Percentiles rank a stretch among this genome's conserved stretches.
These are phyloP conservation scores for Accipiter virgatus DNA, from an alignment of 2,113 vertebrate genomes.

Conservation along the genomic window DNA sequence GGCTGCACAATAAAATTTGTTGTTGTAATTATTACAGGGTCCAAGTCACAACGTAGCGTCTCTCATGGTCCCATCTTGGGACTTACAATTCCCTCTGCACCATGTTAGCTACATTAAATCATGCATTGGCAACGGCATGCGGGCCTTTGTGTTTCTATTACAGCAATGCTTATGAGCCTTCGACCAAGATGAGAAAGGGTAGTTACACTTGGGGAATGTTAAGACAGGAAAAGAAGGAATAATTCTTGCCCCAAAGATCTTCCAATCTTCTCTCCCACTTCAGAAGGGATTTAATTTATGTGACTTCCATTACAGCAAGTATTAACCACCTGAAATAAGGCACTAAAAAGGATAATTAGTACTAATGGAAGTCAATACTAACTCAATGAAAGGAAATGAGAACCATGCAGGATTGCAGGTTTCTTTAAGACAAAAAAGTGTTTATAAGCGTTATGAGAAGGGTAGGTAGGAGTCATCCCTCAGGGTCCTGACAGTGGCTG, in stretches of 20 bases:
- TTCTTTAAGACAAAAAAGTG: background rate
- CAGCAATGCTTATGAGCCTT: background rate
- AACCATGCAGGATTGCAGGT: background rate
- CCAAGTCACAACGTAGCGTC: fast-evolving
- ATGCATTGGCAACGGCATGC: background rate
- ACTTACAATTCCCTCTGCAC: background rate
- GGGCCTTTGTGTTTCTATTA: background rate
- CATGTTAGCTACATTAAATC: background rate
- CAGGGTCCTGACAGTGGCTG: background rate
- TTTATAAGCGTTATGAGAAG: background rate
- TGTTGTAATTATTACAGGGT: background rate
- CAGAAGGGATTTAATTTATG: background rate
- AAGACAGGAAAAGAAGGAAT: background rate
- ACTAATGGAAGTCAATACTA: background rate
- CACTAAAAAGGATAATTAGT: background rate
- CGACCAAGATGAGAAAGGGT: background rate
- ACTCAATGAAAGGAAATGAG: background rate
- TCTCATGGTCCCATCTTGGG: fast-evolving
- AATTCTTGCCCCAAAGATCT: background rate
- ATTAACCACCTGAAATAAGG: background rate
- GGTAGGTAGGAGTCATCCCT: background rate
- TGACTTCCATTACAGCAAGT: background rate
- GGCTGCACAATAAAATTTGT: background rate
- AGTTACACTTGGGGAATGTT: background rate
- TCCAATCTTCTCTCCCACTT: background rate